Base-by-base conservation (phyloP, 2,113 vertebrate species). In the Pangasianodon hypophthalmus region DNA sequence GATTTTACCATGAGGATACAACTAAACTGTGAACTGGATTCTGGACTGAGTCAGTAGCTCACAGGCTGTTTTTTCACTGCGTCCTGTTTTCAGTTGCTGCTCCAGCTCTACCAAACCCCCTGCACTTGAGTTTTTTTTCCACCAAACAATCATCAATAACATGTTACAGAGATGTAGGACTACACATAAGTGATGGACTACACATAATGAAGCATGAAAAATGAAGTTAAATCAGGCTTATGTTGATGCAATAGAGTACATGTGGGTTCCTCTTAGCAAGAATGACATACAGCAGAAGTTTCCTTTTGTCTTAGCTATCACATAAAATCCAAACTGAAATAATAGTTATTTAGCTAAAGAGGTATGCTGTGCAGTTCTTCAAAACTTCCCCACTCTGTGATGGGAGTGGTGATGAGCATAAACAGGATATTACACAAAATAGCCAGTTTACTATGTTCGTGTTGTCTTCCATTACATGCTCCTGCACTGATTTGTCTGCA, bases 1-100 rank as follows among this genome's bases (percentile, higher is more conserved):
- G 94, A 96, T 96, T 95, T 96, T 95, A 92, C 94, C 94, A 91
- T 93, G 86, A 7, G 93, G 94, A 90, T 90, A 88, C 10, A 32
- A 41, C 44, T 50, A 96, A 96, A 93, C 94, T 41, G 26, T 41
- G 96, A 91, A 90, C 80, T 93, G 92, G 95, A 95, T 0, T 87
- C 0, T 44, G 16, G 84, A 80, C 19, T 46, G 79, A 41, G n/a
- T 44, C 81, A 26, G n/a, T 7, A 84, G 52, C 19, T 81, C 56
- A 54, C 29, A 26, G 21, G 44, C 21, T 46, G 8, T 21, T 75
- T 75, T 64, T 62, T 32, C n/a, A 8, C 67, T 24, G 64, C 32
- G 60, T 88, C 60, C 79, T 83, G n/a, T 52, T 60, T 80, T 48
- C 73, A 48, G 10, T 24, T 11, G n/a, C 19, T 62, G 41, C 37